Evolutionary conservation across 2,888 invertebrate species (phyloP).

Genomic region (Alloscopus bannaensis): DNA sequence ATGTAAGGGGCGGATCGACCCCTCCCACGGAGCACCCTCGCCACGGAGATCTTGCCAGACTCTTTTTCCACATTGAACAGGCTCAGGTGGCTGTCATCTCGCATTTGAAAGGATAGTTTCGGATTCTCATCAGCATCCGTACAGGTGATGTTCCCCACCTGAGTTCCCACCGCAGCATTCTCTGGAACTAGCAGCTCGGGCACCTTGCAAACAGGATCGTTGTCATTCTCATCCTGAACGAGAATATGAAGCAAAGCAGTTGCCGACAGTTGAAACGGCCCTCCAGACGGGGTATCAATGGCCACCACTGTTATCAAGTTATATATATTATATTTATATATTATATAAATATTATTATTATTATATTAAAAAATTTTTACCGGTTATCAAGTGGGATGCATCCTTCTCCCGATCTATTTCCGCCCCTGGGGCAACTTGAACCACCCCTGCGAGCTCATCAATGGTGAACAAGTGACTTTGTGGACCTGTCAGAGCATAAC

Average conservation of each 20-base stretch:
- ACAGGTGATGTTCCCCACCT: slow-evolving; percentile 83
- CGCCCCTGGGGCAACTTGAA: slow-evolving; percentile 80
- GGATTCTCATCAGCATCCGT: slow-evolving; percentile 83
- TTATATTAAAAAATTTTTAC: too few species aligned
- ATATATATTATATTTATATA: too few species aligned
- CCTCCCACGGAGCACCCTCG: slow-evolving; percentile 67
- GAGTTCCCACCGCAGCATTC: slow-evolving; percentile 82
- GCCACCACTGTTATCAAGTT: slow-evolving; percentile 85
- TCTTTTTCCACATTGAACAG: slow-evolving; percentile 68
- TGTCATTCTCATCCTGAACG: slow-evolving; percentile 86
- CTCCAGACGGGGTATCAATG: slow-evolving; percentile 84
- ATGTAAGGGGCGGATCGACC: slow-evolving; percentile 69
- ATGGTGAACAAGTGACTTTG: slow-evolving; percentile 85
- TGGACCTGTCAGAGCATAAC: slow-evolving; percentile 85
- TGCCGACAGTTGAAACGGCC: slow-evolving; percentile 82
- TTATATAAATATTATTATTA: too few species aligned
- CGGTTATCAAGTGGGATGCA: slow-evolving; percentile 81
- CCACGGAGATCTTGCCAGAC: slow-evolving; percentile 66
- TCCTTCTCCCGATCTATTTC: slow-evolving; percentile 85
- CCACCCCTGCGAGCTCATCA: slow-evolving; percentile 82
- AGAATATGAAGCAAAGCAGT: slow-evolving; percentile 79
- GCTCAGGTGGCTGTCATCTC: slow-evolving; percentile 67
- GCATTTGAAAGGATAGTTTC: slow-evolving; percentile 61
- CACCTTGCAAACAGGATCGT: slow-evolving; percentile 81
- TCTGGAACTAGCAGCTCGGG: slow-evolving; percentile 87